Base-by-base conservation (phyloP, 2,797 vertebrate species). In the Poeciliopsis gracilis region DNA sequence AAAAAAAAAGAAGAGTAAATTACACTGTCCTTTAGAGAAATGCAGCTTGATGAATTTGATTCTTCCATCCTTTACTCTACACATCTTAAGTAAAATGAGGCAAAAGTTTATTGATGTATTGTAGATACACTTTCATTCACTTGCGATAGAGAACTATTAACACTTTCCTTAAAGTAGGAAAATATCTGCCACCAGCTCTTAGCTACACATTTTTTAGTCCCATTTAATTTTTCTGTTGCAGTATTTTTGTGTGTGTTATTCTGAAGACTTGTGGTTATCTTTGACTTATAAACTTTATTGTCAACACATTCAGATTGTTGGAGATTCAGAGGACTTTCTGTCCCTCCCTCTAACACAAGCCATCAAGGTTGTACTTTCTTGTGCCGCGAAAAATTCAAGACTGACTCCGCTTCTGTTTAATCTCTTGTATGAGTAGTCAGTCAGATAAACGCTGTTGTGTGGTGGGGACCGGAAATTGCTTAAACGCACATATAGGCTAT, bases 61-160 rank as follows among this genome's bases (percentile, higher is more conserved):
- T 46, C 77, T 72, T 83, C 86, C 79, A 90, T 90, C 79, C 92
- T 90, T 91, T 92, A 70, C 88, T 38, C 70, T 90, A 82, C 77
- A 87, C 90, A 80, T 89, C 75, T 86, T 91, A 89, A 93, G 90
- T 92, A 89, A 90, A 92, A 89, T 46, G 72, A 93, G 71, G 79
- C 84, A 90, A 87, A 84, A 90, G 80, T 88, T 89, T 86, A 88
- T 78, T 87, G 88, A 86, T 91, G 86, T 87, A 81, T 84, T 78
- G 79, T 83, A 79, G 83, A 85, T 28, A 30, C 13, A 83, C 82
- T 91, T 84, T 72, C 83, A 79, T 85, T 84, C 84, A 84, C 82
- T 89, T 89, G 90, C 91, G 79, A 89, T 84, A 79, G 66, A 81
- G 70, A 88, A 86, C 82, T 59, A 81, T 84, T 89, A 86, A 90